These are phyloP conservation scores for Otolemur garnettii DNA, from an alignment of 2,113 vertebrate species.

Conservation along the genomic window DNA sequence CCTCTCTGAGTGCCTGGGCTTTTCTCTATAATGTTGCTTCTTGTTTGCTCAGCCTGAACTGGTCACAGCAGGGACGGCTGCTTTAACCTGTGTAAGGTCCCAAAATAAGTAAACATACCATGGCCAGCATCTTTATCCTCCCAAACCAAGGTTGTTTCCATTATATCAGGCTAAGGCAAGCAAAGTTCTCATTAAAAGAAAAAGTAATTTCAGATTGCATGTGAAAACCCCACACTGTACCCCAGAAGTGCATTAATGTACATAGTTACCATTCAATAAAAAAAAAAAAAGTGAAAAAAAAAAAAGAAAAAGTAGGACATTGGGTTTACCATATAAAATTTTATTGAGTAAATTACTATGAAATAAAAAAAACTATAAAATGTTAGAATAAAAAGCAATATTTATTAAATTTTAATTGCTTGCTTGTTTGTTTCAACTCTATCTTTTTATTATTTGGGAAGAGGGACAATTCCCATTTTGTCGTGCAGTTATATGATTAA, in stretches of 20 bases:
- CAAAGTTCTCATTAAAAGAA: background rate
- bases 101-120: background rate
- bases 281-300: too few relatives aligned
- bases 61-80: background rate
- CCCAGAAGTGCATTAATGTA: too few relatives aligned
- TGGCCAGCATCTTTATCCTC: background rate
- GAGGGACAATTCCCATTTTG: background rate
- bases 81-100: background rate
- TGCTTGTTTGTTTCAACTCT: background rate
- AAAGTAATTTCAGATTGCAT: too few relatives aligned
- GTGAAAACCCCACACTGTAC: too few relatives aligned
- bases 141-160: background rate
- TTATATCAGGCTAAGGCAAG: background rate
- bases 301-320: background rate
- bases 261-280: too few relatives aligned
- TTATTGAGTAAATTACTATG: background rate
- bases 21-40: fast-evolving
- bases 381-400: background rate
- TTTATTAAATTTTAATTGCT: background rate
- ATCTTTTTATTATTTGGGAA: background rate
- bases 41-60: fast-evolving
- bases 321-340: background rate
- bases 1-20: fast-evolving
- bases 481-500: background rate
- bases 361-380: background rate